Evolutionary conservation across 2,797 vertebrate genomes (phyloP).

Genomic region (Onychomys arenicola): DNA sequence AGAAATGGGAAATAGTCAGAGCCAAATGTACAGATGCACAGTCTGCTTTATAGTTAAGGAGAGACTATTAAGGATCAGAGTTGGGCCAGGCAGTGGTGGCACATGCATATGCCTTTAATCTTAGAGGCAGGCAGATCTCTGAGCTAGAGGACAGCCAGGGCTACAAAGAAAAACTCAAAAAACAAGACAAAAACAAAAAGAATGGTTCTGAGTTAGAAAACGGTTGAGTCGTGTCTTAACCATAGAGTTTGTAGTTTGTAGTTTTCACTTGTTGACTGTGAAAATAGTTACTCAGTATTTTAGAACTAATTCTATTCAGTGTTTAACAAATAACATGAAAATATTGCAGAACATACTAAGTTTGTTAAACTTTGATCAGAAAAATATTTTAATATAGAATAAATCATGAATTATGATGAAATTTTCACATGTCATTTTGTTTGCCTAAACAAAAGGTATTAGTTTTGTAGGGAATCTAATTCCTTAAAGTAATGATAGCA

Average conservation of each 20-base stretch:
- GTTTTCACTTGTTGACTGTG: conserved; percentile 53
- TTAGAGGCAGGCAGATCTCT: neutral
- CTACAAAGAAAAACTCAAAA: neutral
- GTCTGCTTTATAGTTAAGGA: conserved; percentile 23
- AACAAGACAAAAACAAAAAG: neutral
- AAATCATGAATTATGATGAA: neutral
- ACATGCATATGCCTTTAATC: neutral
- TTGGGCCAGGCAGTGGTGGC: neutral
- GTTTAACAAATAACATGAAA: conserved; percentile 55
- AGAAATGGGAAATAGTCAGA: conserved; percentile 20
- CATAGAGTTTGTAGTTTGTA: conserved; percentile 36
- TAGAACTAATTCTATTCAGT: neutral
- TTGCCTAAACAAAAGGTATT: conserved; percentile 2
- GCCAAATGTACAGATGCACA: neutral
- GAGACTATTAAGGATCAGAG: neutral
- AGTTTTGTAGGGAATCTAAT: conserved; percentile 43
- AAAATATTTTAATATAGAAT: conserved; percentile 53
- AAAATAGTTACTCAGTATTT: conserved; percentile 53
- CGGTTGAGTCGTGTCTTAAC: neutral
- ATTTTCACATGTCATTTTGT: conserved; percentile 3
- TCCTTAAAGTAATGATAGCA: conserved; percentile 31
- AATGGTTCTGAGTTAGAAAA: neutral
- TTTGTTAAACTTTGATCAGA: conserved; percentile 52
- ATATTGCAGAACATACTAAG: neutral
- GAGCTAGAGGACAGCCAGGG: neutral